Conservation (phyloP, 2,888 invertebrate species). For the Rhyacophila evoluta region DNA sequence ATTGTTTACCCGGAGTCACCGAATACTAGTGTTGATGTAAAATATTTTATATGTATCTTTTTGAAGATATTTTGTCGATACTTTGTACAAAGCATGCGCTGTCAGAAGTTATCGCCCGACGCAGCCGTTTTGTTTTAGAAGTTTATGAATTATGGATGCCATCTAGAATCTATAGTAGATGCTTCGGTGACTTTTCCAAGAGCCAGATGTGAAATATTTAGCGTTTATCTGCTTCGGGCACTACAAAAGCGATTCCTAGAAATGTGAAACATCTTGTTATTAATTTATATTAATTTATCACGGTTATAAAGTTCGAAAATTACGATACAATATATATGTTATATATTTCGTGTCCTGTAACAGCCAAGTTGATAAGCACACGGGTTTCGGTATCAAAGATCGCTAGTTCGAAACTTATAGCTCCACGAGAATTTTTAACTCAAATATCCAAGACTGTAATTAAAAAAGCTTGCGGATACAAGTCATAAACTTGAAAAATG, state of each 20-base stretch:
- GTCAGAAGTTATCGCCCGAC: conserved; percentile 46
- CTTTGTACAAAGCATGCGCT: conserved; percentile 33
- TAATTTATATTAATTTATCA: too few relatives aligned
- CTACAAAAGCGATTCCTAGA: not conserved
- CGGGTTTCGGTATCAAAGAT: too few relatives aligned
- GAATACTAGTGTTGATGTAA: not conserved
- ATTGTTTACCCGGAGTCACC: not conserved
- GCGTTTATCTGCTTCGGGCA: not conserved
- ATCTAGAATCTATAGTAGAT: not conserved
- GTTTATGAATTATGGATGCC: conserved; percentile 54
- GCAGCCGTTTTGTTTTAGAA: conserved; percentile 51
- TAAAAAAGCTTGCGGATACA: too few relatives aligned
- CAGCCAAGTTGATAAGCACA: too few relatives aligned
- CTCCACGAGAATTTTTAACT: too few relatives aligned
- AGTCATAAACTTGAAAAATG: too few relatives aligned
- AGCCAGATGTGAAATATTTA: conserved; percentile 26
- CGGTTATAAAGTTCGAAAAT: too few relatives aligned
- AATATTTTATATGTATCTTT: not conserved
- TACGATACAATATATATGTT: too few relatives aligned
- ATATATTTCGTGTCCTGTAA: too few relatives aligned
- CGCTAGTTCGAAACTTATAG: too few relatives aligned
- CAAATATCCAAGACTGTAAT: too few relatives aligned
- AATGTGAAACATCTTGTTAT: not conserved
- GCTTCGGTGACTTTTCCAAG: conserved; percentile 1
- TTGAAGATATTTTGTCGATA: conserved; percentile 46